Percentiles rank a stretch among this genome's conserved stretches.
These are phyloP conservation scores for Chlorodrepanis virens DNA, from an alignment of 2,113 vertebrate species.

Conservation along the genomic window DNA sequence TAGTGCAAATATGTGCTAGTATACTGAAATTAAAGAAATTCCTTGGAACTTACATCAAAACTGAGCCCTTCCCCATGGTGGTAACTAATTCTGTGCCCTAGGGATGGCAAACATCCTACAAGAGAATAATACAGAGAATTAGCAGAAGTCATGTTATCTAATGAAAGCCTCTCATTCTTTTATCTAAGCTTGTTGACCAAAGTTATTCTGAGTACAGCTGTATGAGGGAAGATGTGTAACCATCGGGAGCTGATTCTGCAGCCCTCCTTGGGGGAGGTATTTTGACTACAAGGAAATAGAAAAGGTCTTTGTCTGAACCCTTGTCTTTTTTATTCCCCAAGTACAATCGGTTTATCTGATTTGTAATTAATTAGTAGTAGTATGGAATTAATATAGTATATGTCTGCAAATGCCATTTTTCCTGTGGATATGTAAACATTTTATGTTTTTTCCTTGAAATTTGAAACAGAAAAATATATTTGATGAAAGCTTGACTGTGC, in stretches of 20 bases:
- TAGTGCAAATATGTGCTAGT: background rate
- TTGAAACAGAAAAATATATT: background rate
- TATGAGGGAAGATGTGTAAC: background rate
- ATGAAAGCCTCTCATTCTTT: background rate
- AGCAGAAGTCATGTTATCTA: background rate
- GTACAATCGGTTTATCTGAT: background rate
- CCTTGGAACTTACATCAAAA: background rate
- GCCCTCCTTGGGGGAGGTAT: background rate
- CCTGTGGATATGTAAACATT: background rate
- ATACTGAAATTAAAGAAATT: background rate
- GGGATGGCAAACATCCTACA: background rate
- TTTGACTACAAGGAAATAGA: background rate
- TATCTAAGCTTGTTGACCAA: background rate
- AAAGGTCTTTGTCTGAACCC: background rate
- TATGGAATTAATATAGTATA: background rate
- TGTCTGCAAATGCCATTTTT: background rate
- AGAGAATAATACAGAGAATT: background rate
- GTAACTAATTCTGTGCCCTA: background rate
- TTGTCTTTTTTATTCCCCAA: background rate
- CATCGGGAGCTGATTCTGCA: background rate
- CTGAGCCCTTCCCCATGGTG: background rate
- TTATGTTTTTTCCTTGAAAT: background rate
- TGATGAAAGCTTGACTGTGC: background rate
- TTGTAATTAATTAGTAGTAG: background rate
- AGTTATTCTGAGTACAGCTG: background rate